Evolutionary conservation across 2,113 vertebrate genomes (phyloP).

Genomic region (Sardina pilchardus): DNA sequence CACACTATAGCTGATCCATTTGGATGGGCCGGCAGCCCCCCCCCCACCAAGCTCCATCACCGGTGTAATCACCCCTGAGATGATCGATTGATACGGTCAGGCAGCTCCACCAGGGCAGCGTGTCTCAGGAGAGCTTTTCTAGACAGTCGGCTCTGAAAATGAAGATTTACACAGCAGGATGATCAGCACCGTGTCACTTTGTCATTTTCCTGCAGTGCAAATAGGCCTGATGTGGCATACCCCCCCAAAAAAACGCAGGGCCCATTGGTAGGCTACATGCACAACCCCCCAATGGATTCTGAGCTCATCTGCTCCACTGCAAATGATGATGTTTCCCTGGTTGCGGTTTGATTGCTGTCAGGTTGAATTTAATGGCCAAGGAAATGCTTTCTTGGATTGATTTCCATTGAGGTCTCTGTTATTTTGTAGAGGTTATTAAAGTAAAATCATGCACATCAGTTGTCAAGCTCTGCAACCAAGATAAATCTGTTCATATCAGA

Average conservation of each 20-base stretch:
- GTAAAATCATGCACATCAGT: background rate
- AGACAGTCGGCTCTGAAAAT: background rate
- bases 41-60: background rate
- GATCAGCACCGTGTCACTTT: background rate
- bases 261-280: background rate
- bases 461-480: background rate
- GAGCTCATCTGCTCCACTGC: background rate
- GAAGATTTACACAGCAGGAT: background rate
- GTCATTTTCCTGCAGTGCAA: background rate
- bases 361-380: background rate
- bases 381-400: background rate
- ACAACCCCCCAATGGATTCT: background rate
- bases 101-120: background rate
- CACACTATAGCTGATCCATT: background rate
- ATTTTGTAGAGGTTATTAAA: background rate
- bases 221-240: background rate
- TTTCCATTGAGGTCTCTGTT: background rate
- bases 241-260: background rate
- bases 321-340: background rate
- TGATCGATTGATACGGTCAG: conserved; percentile 14
- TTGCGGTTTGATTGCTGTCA: background rate
- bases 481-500: background rate
- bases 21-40: background rate
- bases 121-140: background rate
- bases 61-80: background rate